A percentile compares a stretch with the other conserved stretches of the same genome.
Conservation (phyloP, 2,797 vertebrate species). For the Megalops cyprinoides region DNA sequence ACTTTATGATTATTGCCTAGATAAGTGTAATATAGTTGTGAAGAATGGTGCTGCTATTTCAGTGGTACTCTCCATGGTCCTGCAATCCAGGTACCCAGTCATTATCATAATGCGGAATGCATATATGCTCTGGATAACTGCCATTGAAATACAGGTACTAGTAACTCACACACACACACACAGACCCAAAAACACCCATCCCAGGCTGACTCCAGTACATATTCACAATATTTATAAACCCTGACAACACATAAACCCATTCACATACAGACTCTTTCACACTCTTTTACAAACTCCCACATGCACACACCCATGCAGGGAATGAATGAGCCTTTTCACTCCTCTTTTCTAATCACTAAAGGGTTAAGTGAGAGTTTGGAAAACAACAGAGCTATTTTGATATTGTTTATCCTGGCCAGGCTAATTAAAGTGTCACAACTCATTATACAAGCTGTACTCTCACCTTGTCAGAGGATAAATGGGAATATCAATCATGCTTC, state of each 20-base stretch:
- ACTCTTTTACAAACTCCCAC: conserved; percentile 8
- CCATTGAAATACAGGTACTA: too few species aligned
- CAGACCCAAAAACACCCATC: too few species aligned
- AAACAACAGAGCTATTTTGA: conserved; percentile 65
- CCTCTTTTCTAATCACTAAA: too few species aligned
- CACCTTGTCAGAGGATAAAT: conserved; percentile 77
- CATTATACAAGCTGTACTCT: conserved; percentile 72
- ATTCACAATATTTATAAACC: too few species aligned
- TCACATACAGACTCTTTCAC: not conserved
- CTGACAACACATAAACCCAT: too few species aligned
- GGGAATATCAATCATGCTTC: conserved; percentile 82
- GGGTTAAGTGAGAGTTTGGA: conserved; percentile 61
- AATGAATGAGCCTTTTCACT: not conserved
- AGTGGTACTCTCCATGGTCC: not conserved
- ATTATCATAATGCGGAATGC: not conserved
- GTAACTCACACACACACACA: conserved; percentile 1
- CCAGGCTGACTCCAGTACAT: too few species aligned
- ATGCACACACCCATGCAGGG: conserved; percentile 26
- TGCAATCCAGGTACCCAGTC: not conserved
- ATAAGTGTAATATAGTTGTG: too few species aligned
- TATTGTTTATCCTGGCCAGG: conserved; percentile 73
- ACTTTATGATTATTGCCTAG: too few species aligned
- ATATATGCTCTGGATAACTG: too few species aligned
- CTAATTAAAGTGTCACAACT: conserved; percentile 83
- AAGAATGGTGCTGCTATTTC: not conserved